Percentiles rank a stretch among this genome's conserved stretches.
These are phyloP conservation scores for Pseudomyrmex flavicornis DNA, from an alignment of 1,140 invertebrate species.

Conservation along the genomic window DNA sequence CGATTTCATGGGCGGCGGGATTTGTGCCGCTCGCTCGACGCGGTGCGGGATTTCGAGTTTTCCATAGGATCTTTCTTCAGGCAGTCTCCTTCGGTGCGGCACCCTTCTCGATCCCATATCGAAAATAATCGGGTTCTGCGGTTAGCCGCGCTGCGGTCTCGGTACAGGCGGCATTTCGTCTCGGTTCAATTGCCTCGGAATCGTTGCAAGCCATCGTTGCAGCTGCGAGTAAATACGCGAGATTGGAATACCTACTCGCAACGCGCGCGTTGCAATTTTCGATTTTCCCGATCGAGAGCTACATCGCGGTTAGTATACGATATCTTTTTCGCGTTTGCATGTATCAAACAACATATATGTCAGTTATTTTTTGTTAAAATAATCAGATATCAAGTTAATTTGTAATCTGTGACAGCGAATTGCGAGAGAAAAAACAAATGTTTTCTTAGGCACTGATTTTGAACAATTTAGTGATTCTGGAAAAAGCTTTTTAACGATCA, in stretches of 20 bases:
- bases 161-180: conserved; percentile 26
- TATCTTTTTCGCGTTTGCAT: not conserved
- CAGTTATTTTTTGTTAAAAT: no score
- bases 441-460: not conserved
- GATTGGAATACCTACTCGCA: conserved; percentile 42
- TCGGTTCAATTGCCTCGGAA: conserved; percentile 60
- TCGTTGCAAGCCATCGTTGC: conserved; percentile 19
- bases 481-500: not conserved
- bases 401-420: no score
- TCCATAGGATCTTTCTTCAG: conserved; percentile 16
- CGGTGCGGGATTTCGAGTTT: conserved; percentile 55
- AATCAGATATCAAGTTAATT: no score
- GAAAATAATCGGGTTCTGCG: conserved; percentile 64
- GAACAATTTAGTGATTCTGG: not conserved
- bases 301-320: not conserved
- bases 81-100: conserved; percentile 19
- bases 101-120: conserved; percentile 44
- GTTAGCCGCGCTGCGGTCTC: conserved; percentile 48
- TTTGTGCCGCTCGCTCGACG: not conserved
- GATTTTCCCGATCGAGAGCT: conserved; percentile 21
- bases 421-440: not conserved
- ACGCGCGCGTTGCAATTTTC: conserved; percentile 39
- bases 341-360: no score
- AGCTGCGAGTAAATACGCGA: conserved; percentile 31
- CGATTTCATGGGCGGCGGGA: conserved; percentile 22